A percentile compares a stretch with the other conserved stretches of the same genome.
Conservation (phyloP, 2,113 vertebrate species). For the Ictidomys tridecemlineatus region DNA sequence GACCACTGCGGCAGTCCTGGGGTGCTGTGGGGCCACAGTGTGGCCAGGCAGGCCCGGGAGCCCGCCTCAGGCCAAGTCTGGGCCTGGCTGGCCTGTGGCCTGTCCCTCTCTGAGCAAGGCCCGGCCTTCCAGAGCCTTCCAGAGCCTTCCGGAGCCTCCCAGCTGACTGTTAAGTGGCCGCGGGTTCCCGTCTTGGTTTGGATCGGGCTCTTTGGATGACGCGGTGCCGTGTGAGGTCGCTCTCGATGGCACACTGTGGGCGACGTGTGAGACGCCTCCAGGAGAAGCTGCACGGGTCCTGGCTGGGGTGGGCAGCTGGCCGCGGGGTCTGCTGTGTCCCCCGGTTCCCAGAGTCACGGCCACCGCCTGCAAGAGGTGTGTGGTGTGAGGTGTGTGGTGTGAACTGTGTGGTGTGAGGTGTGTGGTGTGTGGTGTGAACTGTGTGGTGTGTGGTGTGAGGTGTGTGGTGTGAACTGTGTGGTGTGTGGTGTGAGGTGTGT, state of each 20-base stretch:
- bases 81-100: not conserved
- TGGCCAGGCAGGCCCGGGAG: not conserved
- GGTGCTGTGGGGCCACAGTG: not conserved
- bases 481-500: no score
- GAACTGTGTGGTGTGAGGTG: no score
- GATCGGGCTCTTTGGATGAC: not conserved
- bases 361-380: no score
- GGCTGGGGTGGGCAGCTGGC: no score
- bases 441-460: no score
- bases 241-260: not conserved
- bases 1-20: no score
- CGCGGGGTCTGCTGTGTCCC: no score
- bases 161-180: not conserved
- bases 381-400: not conserved
- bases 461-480: no score
- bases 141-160: not conserved
- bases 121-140: not conserved
- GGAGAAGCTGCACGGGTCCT: no score
- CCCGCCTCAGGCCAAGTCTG: not conserved
- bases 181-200: not conserved
- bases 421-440: no score
- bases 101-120: not conserved
- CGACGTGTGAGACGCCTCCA: no score
- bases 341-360: no score
- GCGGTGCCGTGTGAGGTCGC: accelerated